Percentiles rank a stretch among this genome's conserved stretches.
Conservation (phyloP, 2,888 invertebrate genomes). For the Dynastes tityus region DNA sequence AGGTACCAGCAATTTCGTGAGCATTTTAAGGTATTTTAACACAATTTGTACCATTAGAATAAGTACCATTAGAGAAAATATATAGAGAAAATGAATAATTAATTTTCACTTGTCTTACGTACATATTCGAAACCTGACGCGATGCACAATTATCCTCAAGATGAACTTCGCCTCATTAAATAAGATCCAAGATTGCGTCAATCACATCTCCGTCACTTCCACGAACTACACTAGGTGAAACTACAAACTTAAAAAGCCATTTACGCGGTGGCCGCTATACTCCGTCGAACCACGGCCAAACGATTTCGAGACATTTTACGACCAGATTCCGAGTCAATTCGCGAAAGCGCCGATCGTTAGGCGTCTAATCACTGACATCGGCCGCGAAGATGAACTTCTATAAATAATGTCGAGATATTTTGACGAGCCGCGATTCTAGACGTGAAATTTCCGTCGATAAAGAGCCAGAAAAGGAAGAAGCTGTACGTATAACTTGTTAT, state of each 20-base stretch:
- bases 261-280: background rate
- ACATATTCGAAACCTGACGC: background rate
- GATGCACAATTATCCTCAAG: slow-evolving; percentile 2
- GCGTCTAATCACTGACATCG: background rate
- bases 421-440: slow-evolving; percentile 1
- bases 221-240: background rate
- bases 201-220: slow-evolving; percentile 5
- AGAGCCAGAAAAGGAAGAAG: slow-evolving; percentile 7
- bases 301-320: background rate
- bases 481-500: background rate
- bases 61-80: no score
- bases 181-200: background rate
- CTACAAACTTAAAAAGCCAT: background rate
- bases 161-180: slow-evolving; percentile 2
- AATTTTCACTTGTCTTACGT: background rate
- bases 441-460: no score
- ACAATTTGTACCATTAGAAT: no score
- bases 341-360: background rate
- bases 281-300: background rate
- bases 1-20: no score
- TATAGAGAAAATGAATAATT: no score
- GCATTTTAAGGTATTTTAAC: no score
- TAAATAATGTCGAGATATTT: slow-evolving; percentile 7
- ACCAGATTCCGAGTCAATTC: background rate
- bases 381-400: background rate